Conservation (phyloP, 1,140 invertebrate genomes). For the Cylas formicarius region DNA sequence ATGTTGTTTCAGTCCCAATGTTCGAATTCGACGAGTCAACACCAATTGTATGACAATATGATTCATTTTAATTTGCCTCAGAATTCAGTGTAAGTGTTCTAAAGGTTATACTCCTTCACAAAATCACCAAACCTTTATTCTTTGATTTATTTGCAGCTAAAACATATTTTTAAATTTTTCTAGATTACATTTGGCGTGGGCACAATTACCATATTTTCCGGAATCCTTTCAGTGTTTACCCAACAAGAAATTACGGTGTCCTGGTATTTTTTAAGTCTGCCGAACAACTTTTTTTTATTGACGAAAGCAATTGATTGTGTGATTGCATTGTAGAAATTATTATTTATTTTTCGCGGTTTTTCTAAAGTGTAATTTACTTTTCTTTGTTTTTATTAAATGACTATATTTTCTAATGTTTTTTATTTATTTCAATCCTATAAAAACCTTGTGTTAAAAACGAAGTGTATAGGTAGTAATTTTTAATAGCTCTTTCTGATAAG, state of each 20-base stretch:
- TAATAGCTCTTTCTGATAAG: too few relatives aligned
- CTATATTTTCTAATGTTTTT: too few relatives aligned
- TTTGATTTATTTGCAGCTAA: constrained; percentile 13
- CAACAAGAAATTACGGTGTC: constrained; percentile 12
- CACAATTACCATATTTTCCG: constrained; percentile 33
- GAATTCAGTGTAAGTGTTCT: constrained; percentile 14
- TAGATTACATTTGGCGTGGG: constrained; percentile 32
- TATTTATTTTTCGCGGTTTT: too few relatives aligned
- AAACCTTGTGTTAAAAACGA: too few relatives aligned
- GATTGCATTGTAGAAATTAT: too few relatives aligned
- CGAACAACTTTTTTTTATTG: too few relatives aligned
- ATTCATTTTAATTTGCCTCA: constrained; percentile 16
- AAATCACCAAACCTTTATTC: not conserved
- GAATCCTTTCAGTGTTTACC: constrained; percentile 26
- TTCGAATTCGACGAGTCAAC: constrained; percentile 11
- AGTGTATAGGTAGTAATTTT: too few relatives aligned
- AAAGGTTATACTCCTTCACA: not conserved
- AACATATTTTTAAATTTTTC: constrained; percentile 11
- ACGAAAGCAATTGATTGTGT: too few relatives aligned
- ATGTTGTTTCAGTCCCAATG: constrained; percentile 17
- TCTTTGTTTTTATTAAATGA: too few relatives aligned
- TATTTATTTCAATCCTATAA: too few relatives aligned
- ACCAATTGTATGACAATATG: constrained; percentile 14
- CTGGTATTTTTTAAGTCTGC: constrained; percentile 21
- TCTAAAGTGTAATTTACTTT: too few relatives aligned